Evolutionary conservation across 2,113 vertebrate genomes (phyloP), one percentile per base, ranked within the genome.

Genomic region (Pimephales promelas): DNA sequence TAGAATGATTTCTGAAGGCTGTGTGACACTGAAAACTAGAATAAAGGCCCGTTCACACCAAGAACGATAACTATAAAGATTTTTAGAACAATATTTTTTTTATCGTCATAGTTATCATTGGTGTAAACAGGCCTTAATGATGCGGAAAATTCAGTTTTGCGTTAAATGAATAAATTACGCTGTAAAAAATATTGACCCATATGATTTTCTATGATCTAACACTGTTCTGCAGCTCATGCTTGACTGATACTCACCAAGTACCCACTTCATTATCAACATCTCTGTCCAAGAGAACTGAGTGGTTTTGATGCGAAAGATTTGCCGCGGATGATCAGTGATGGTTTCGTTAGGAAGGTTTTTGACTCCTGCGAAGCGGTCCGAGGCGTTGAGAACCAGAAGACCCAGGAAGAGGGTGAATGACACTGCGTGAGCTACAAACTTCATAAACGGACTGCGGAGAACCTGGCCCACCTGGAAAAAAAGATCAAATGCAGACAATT

Each of bases 251-350:
- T 86, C 92, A 97, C 96, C 96, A 3, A 97, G 91, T 26, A 97
- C 95, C 96, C 96, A 97, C 20, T 96, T 94, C 95, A 97, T 96
- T 84, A 97, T 97, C 10, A 97, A 86, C 94, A 97, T 96, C 90
- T 97, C 96, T 0, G 95, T 97, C 95, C 96, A 97, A 2, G 94
- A 94, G 89, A 97, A 96, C 90, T 93, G 94, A 11, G 95, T 96
- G 34, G 96, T 97, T 86, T 97, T 97, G 86, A 97, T 94, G 85
- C 96, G 92, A 91, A 97, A 97, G 86, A 97, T 94, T 88, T 97
- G 96, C 49, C 94, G 95, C 72, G 96, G 96, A 84, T 96, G 95
- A 90, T 97, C 96, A 0, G 90, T 95, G 36, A 96, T 94, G 0
- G 96, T 97, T 88, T 95, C 91, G 31, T 97, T 97, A 0, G 96